These are phyloP conservation scores for Chaetogeoica ovagalla DNA, from an alignment of 2,888 invertebrate species.

Conservation along the genomic window DNA sequence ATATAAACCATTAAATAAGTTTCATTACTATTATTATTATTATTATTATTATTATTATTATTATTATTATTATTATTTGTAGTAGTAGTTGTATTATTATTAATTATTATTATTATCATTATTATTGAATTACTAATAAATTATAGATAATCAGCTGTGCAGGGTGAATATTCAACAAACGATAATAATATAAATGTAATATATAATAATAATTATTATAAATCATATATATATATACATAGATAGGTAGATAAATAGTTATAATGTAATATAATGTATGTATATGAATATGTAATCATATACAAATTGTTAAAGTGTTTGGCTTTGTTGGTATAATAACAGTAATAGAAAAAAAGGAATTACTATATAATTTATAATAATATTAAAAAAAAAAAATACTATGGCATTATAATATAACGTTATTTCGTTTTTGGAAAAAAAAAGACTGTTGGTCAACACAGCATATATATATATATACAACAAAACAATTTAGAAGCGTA, in stretches of 20 bases:
- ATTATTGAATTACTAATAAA: conserved; percentile 46
- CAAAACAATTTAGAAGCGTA: conserved; percentile 10
- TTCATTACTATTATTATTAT: not conserved
- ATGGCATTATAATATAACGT: not conserved
- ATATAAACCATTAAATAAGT: conserved; percentile 29
- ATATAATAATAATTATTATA: conserved; percentile 28
- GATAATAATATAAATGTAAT: conserved; percentile 36
- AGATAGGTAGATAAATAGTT: no score
- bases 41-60: no score
- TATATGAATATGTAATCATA: no score
- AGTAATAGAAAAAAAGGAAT: no score
- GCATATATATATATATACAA: no score
- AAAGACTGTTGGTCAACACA: conserved; percentile 42
- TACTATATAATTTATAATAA: no score
- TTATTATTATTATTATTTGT: no score
- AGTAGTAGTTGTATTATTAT: no score
- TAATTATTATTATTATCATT: conserved; percentile 1
- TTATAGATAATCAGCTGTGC: conserved; percentile 50
- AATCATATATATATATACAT: not conserved
- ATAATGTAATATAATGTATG: no score
- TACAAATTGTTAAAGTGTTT: no score
- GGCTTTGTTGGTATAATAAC: no score
- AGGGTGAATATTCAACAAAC: conserved; percentile 49
- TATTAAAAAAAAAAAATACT: no score
- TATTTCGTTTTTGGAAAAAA: conserved; percentile 30